phyloP scores from a whole-genome alignment of 2,888 invertebrate species.

The Cyaniris semiargus region DNA sequence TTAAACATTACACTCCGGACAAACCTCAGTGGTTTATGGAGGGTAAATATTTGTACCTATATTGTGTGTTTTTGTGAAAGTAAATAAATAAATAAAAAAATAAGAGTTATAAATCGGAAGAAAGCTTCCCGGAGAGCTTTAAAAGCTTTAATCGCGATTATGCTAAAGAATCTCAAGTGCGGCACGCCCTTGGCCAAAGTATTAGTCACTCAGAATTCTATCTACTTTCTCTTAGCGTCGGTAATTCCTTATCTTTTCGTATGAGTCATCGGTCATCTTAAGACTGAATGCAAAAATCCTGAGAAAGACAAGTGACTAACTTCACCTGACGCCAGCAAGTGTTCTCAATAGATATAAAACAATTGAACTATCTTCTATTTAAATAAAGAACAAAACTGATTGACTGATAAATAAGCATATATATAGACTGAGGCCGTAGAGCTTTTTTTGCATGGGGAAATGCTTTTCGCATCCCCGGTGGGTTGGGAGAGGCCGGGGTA shows the following conservation, averaged over 20 bases:
- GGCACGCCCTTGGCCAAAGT: background rate
- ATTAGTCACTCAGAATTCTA: background rate
- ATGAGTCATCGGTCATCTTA: background rate
- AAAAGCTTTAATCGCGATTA: background rate
- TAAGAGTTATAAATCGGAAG: background rate
- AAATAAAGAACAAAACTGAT: too few species aligned
- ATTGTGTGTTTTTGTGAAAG: too few species aligned
- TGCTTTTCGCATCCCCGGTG: too few species aligned
- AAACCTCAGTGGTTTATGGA: too few species aligned
- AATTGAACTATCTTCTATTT: too few species aligned
- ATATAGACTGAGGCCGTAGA: too few species aligned
- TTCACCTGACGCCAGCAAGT: background rate
- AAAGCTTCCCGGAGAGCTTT: background rate
- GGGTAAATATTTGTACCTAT: too few species aligned
- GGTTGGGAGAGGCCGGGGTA: too few species aligned
- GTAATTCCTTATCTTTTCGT: background rate
- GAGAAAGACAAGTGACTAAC: background rate
- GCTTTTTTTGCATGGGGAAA: too few species aligned
- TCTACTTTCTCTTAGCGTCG: constrained; percentile 3
- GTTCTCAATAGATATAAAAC: background rate
- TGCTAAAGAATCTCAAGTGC: background rate
- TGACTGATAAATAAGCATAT: too few species aligned
- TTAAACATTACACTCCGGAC: too few species aligned
- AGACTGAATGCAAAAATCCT: background rate
- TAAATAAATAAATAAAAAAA: too few species aligned